Conservation (phyloP, 2,113 vertebrate species). For the Epinephelus cyanopodus region DNA sequence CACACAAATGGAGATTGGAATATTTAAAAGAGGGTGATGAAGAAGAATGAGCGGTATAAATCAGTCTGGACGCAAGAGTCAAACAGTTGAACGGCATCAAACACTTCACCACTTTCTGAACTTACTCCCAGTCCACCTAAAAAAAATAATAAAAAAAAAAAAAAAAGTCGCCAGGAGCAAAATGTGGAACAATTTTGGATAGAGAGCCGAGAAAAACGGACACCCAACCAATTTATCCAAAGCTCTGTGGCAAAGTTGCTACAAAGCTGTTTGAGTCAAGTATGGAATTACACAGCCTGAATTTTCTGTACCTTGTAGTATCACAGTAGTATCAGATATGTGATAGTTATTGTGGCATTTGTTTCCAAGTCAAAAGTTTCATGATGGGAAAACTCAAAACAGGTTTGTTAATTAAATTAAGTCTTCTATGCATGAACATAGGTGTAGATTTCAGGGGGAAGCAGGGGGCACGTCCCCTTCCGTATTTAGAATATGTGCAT, state of each 20-base stretch:
- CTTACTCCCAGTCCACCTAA: slow-evolving; percentile 44
- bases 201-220: slow-evolving; percentile 37
- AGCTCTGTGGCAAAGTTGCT: slow-evolving; percentile 51
- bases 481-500: too few relatives aligned
- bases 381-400: not conserved
- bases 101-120: slow-evolving; percentile 71
- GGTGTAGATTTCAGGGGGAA: too few relatives aligned
- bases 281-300: slow-evolving; percentile 26
- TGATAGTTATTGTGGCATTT: not conserved
- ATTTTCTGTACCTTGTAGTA: not conserved
- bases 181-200: slow-evolving; percentile 64
- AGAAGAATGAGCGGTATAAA: slow-evolving; percentile 70
- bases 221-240: slow-evolving; percentile 56
- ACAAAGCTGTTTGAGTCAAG: slow-evolving; percentile 46
- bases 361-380: slow-evolving; percentile 18
- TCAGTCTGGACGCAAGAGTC: slow-evolving; percentile 53
- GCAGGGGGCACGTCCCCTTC: too few relatives aligned
- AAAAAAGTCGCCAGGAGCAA: slow-evolving; percentile 58
- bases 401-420: not conserved
- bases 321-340: not conserved
- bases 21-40: slow-evolving; percentile 62
- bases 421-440: too few relatives aligned
- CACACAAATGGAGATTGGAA: slow-evolving; percentile 65
- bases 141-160: not conserved
- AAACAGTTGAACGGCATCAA: slow-evolving; percentile 67